Evolutionary conservation across 92 coral and sea anemone species (phyloP), one percentile per base, ranked within the genome.

Genomic region (Zoanthus sociatus): DNA sequence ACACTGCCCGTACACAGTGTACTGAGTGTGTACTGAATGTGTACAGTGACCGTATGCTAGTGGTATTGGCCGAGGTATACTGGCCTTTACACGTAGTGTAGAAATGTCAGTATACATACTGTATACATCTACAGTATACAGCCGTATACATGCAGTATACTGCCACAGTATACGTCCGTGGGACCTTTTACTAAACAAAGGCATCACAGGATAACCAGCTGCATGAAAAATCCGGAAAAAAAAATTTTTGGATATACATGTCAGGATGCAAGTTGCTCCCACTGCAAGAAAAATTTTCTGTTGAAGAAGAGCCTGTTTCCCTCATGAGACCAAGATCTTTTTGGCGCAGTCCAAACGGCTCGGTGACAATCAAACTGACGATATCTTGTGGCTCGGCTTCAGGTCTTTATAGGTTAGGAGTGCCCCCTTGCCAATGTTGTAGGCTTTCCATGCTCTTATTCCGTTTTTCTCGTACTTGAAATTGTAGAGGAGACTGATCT

Each of bases 221-320:
- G 26, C 26, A 26, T 26, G 26, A 26, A 26, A 26, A 26, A 26
- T 26, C 26, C 26, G 26, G 26, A 26, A 26, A 26, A 26, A 26
- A 26, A 0, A 26, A 26, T 26, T 26, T 26, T 26, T 26, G 26
- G 26, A 26, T 26, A 26, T 26, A 26, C n/a, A 90, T 4, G 87
- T 90, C 17, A 90, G 87, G 16, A 90, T 86, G 26, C 92, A 86
- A 6, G 83, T 72, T n/a, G 56, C 33, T 44, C 44, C 87, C 93
- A 6, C 21, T 31, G 70, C 93, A 86, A 2, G 88, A 67, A 73
- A 73, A 90, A 17, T 87, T 75, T 10, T 87, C 86, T 68, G 86
- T 61, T 46, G 18, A 66, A 5, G 89, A 55, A 71, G 73, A 53
- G 14, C 67, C 18, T 11, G 71, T 66, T 69, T 66, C 89, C 4